Conservation (phyloP, 2,888 invertebrate genomes). For the Allolobophora icterica region DNA sequence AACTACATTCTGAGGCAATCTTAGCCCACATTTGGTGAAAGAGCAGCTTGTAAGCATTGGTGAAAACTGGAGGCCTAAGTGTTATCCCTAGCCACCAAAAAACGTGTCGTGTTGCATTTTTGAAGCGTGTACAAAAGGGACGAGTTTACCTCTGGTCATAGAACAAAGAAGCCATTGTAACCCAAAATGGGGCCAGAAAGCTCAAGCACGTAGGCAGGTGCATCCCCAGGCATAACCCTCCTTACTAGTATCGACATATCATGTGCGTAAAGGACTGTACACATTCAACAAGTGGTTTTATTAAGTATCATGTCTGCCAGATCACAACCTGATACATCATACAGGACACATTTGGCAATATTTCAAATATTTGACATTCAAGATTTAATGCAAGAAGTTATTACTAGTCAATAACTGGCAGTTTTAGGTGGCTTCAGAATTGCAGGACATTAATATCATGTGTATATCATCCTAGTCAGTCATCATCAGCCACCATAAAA, state of each 20-base stretch:
- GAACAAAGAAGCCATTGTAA: no score
- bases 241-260: not conserved
- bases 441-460: not conserved
- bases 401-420: not conserved
- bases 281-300: not conserved
- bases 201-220: no score
- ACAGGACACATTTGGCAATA: not conserved
- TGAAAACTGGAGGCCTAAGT: no score
- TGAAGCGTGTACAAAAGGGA: no score
- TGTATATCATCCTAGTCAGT: not conserved
- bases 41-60: no score
- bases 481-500: conserved; percentile 11
- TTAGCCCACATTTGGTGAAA: no score
- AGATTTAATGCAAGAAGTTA: not conserved
- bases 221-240: not conserved
- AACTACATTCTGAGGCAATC: no score
- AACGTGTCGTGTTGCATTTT: no score
- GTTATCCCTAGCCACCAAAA: no score
- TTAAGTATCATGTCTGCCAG: not conserved
- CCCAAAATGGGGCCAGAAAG: no score
- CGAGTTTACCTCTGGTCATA: no score
- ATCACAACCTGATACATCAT: no score
- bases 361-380: not conserved
- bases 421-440: not conserved
- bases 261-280: not conserved